A percentile compares a stretch with the other conserved stretches of the same genome.
These are phyloP conservation scores for Drosophila formosana DNA, from an alignment of 2,888 invertebrate genomes.

Conservation along the genomic window DNA sequence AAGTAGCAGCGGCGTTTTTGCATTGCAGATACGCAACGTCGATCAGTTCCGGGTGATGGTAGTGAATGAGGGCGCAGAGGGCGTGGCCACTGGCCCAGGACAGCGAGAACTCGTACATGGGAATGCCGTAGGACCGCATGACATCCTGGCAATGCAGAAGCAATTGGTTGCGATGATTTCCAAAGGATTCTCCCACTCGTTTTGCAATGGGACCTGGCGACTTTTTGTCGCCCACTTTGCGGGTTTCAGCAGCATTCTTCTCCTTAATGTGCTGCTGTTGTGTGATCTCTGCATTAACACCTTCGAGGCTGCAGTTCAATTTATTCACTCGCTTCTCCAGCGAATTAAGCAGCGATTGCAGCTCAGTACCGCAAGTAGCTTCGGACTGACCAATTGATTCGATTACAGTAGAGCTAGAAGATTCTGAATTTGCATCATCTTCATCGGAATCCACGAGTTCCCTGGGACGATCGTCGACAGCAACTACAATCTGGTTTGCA, in stretches of 20 bases:
- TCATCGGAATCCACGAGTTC: constrained; percentile 1
- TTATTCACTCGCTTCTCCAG: background rate
- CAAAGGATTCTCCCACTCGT: constrained; percentile 42
- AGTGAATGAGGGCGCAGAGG: constrained; percentile 63
- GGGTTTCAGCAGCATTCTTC: background rate
- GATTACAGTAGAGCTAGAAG: background rate
- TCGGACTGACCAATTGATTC: background rate
- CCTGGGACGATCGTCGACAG: background rate
- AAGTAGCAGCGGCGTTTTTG: constrained; percentile 18
- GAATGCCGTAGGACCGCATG: constrained; percentile 49
- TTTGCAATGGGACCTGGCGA: background rate
- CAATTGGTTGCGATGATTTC: constrained; percentile 27
- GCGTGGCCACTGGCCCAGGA: constrained; percentile 63
- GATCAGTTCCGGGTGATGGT: constrained; percentile 43
- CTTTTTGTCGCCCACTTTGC: background rate
- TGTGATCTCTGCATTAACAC: background rate
- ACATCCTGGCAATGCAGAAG: constrained; percentile 36
- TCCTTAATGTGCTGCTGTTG: background rate
- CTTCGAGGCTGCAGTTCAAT: background rate
- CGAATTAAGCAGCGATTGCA: background rate
- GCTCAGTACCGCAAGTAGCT: background rate
- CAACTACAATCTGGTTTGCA: background rate
- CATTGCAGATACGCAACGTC: constrained; percentile 20
- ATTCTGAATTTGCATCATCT: constrained; percentile 1
- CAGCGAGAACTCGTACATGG: constrained; percentile 57